Evolutionary conservation across 2,797 vertebrate species (phyloP).

Genomic region (Megaceryle alcyon): DNA sequence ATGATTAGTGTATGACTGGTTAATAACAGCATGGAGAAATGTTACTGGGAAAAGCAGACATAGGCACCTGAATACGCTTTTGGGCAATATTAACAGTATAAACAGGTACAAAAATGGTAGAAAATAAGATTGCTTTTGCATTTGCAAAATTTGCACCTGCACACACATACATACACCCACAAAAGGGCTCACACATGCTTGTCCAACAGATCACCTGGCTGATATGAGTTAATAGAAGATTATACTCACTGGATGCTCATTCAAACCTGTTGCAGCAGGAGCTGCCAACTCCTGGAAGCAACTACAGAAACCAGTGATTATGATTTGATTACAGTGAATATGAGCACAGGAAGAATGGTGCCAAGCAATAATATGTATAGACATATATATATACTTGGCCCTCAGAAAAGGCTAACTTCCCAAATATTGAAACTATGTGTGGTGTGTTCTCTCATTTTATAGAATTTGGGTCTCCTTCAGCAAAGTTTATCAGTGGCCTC

Average conservation of each 20-base stretch:
- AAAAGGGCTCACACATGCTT: background rate
- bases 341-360: background rate
- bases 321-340: background rate
- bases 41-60: background rate
- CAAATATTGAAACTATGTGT: background rate
- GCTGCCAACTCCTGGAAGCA: constrained; percentile 1
- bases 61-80: constrained; percentile 10
- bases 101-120: background rate
- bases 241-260: background rate
- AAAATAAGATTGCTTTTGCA: background rate
- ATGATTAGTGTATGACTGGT: constrained; percentile 50
- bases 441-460: too few species aligned
- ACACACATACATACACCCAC: background rate
- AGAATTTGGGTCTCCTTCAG: background rate
- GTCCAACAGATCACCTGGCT: background rate
- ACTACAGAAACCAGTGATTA: background rate
- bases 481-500: background rate
- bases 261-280: constrained; percentile 3
- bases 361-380: background rate
- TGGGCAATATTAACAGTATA: background rate
- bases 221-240: background rate
- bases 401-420: background rate
- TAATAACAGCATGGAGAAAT: constrained; percentile 40
- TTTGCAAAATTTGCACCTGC: background rate
- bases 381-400: background rate